Evolutionary conservation across 2,113 vertebrate species (phyloP).

Genomic region (Colistium nudipinnis): DNA sequence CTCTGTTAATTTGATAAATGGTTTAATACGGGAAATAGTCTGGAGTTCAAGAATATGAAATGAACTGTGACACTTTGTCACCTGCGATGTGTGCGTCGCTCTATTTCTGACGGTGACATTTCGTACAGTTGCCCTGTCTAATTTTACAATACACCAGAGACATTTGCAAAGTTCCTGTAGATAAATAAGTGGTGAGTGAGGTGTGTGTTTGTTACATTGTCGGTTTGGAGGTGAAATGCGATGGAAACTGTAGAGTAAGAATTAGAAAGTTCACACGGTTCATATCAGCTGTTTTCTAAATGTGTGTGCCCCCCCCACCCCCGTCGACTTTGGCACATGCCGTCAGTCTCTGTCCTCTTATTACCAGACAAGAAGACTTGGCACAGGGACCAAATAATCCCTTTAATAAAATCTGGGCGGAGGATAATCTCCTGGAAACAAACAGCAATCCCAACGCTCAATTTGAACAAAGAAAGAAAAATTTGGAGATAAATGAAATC

Average conservation of each 20-base stretch:
- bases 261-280: neutral
- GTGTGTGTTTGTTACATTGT: no score
- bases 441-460: constrained; percentile 3
- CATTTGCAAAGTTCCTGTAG: no score
- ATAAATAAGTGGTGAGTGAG: no score
- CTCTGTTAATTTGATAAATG: no score
- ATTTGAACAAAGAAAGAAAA: neutral
- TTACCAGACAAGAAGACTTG: constrained; percentile 29
- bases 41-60: no score
- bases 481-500: neutral
- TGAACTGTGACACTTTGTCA: no score
- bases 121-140: no score
- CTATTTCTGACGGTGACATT: no score
- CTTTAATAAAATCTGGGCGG: constrained; percentile 57
- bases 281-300: neutral
- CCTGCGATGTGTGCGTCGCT: no score
- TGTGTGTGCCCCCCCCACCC: neutral
- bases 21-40: no score
- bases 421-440: constrained; percentile 63
- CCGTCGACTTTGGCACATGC: neutral
- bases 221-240: no score
- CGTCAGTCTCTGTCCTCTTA: constrained; percentile 15
- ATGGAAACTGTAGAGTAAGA: neutral
- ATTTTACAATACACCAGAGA: no score
- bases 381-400: constrained; percentile 62